Percentiles rank a stretch among this genome's conserved stretches.
These are phyloP conservation scores for Parasteatoda lunata DNA, from an alignment of 2,888 invertebrate species.

Conservation along the genomic window DNA sequence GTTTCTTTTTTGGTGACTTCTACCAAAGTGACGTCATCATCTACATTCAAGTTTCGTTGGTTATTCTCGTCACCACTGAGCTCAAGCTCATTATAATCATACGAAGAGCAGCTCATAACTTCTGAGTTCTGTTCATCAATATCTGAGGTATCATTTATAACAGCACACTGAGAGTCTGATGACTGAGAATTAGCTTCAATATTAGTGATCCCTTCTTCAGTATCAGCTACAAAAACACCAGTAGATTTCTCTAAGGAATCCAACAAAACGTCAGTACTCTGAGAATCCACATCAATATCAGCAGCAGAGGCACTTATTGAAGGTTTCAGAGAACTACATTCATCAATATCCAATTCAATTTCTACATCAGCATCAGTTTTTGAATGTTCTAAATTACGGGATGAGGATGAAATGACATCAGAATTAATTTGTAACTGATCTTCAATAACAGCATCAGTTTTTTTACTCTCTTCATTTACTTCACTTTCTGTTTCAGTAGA, in stretches of 20 bases:
- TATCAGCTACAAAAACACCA: not conserved
- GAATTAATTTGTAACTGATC: not conserved
- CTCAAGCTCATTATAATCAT: not conserved
- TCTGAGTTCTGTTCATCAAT: slow-evolving; percentile 14
- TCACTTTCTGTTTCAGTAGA: not conserved
- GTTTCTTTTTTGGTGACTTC: slow-evolving; percentile 54
- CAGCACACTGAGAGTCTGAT: not conserved
- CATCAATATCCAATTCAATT: not conserved
- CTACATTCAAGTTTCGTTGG: not conserved
- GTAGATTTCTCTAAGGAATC: slow-evolving; percentile 7
- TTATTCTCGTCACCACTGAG: not conserved
- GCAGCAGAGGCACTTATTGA: not conserved
- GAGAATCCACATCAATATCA: slow-evolving; percentile 32
- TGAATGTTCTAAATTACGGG: not conserved
- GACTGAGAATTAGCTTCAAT: not conserved
- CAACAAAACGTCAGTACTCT: slow-evolving; percentile 11
- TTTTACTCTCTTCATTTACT: not conserved
- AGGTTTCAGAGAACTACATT: not conserved
- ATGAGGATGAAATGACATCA: not conserved
- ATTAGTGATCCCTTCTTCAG: not conserved
- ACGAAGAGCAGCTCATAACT: slow-evolving; percentile 30
- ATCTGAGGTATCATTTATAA: not conserved
- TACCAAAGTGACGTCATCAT: slow-evolving; percentile 51
- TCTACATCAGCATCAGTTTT: not conserved
- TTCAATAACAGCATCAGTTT: not conserved